Base-by-base conservation (phyloP, 2,888 invertebrate genomes). In the Flabesymbios commensalis region DNA sequence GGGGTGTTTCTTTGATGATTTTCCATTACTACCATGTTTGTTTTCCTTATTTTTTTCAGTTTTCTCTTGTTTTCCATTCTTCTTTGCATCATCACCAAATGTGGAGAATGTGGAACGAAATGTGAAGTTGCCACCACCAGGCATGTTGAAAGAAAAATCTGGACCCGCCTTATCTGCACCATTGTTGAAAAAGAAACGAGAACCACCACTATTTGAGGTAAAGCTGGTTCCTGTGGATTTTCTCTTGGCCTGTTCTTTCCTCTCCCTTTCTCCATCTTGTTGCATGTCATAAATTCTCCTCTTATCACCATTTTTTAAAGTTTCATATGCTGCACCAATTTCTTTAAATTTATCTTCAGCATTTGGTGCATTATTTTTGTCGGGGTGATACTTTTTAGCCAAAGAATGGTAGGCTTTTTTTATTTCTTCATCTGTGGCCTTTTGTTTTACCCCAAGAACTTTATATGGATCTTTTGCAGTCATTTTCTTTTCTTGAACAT, bases 261-360 rank as follows among this genome's bases (percentile, higher is more conserved):
- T 24, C 19, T 60, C 60, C 19, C 51, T 32, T 10, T 61, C 57
- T 1, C 57, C 47, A 2, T 32, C 59, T 36, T 48, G 32, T 33
- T 62, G 58, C 47, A 61, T 53, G 24, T 64, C 64, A 36, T 64
- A 64, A 17, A 58, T 36, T 26, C 45, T 31, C 22, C 64, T 24
- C 42, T 63, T 63, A 14, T 63, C 53, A 17, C 39, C 26, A 41
- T 65, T 63, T 58, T 77, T 76, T 3, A 80, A 64, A 49, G 68
- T 67, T 29, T 78, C 78, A 59, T 80, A 79, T 17, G 80, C 76
- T 4, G 74, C 75, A 10, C 71, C 66, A 24, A 80, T 75, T 65
- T 78, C 75, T 63, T 80, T 79, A 63, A 80, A 80, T 51, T 72
- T 75, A 59, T 78, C 80, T 55, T 77, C 78, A 2, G 79, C 80